These are phyloP conservation scores for Schizaphis graminum DNA, from an alignment of 2,888 invertebrate species.

Conservation along the genomic window DNA sequence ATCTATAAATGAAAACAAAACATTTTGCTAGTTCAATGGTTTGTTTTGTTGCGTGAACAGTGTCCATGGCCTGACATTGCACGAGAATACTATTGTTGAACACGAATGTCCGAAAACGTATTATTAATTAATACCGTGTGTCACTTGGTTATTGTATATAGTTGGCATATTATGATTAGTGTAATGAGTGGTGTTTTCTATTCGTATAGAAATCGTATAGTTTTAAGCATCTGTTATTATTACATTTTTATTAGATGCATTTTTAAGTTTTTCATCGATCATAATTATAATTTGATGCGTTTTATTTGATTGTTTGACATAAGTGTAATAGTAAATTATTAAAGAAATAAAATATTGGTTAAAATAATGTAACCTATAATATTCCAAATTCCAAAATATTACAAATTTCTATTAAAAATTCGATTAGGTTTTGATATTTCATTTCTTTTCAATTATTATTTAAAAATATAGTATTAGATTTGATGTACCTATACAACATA, in stretches of 20 bases:
- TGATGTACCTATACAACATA: not conserved
- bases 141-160: not conserved
- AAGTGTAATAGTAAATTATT: not conserved
- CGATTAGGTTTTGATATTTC: not conserved
- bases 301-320: not conserved
- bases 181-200: not conserved
- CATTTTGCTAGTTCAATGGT: not conserved
- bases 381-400: not conserved
- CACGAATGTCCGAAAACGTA: slow-evolving; percentile 16
- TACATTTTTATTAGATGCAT: not conserved
- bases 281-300: not conserved
- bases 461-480: not conserved
- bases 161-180: not conserved
- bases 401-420: not conserved
- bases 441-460: not conserved
- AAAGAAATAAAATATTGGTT: not conserved
- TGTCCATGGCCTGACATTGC: not conserved
- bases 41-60: slow-evolving; percentile 1
- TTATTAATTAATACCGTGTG: slow-evolving; percentile 36
- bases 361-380: not conserved
- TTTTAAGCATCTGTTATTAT: not conserved
- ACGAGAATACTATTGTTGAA: not conserved
- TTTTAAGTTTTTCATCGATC: not conserved
- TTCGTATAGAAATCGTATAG: not conserved
- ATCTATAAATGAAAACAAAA: slow-evolving; percentile 12